Base-by-base conservation (phyloP, 2,113 vertebrate genomes). In the Dinomys branickii region DNA sequence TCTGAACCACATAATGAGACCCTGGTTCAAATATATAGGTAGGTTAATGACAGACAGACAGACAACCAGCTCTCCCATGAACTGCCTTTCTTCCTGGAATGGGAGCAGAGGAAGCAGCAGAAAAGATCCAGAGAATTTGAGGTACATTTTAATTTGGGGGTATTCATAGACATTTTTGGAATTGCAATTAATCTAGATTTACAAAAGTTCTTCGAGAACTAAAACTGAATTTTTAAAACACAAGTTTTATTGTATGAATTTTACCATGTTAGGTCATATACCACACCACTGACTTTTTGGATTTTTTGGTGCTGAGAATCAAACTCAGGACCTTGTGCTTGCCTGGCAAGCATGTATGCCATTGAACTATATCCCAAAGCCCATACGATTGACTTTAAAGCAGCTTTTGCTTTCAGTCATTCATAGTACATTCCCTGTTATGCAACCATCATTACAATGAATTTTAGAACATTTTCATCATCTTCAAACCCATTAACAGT, bases 371-470 rank as follows among this genome's bases (percentile, higher is more conserved):
- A 28, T 9, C 24, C 22, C 59, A 24, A 61, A 24, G 22, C 59
- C 30, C 6, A 56, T 26, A 44, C 58, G 35, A 63, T 41, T 96
- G 54, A 28, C 63, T 35, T 92, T 41, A 80, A 87, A 89, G 20
- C 12, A 7, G 20, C 58, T 52, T 63, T 80, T 33, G 59, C 30
- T 96, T 71, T 92, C 63, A 71, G 3, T 88, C 26, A 24, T 52
- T 95, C 75, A 92, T 85, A 90, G n/a, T 54, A 58, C 44, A 59
- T 52, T 93, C 80, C 54, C 24, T 78, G 38, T 56, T 86, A 63
- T 19, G 54, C 58, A 96, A 89, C 22, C 44, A 71, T 82, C 59
- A 78, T n/a, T 56, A 83, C 67, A 83, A 96, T 88, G 52, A 77
- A 24, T 77, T 96, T 95, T 71, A 92, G n/a, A 77, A 86, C 28